Base-by-base conservation (phyloP, 2,113 vertebrate species). In the Microcebus jonahi region DNA sequence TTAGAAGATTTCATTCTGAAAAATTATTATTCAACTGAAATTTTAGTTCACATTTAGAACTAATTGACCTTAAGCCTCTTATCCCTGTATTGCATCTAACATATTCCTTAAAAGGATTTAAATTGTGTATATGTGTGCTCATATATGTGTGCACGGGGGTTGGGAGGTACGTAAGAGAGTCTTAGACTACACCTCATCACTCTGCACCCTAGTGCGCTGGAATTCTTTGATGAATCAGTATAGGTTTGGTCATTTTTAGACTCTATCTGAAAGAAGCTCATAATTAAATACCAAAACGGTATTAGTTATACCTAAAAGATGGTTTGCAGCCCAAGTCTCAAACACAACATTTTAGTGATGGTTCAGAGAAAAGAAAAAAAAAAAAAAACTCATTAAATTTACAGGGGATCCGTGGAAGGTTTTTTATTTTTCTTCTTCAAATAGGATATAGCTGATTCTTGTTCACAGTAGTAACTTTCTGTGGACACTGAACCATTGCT, bases 1-100 rank as follows among this genome's bases (percentile, higher is more conserved):
- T 97, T 95, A 96, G 90, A 92, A 95, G 88, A 94, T 89, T 65
- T 50, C 61, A 76, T 79, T n/a, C 45, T 80, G 91, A 97, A 90
- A 63, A 21, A 81, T 63, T 31, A 45, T 82, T 94, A 84, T 71
- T 91, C 53, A 59, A 96, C 50, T 80, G 76, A 97, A 97, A 98
- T 83, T 80, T 71, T 36, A 82, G 63, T 57, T 97, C 83, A 81
- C 8, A n/a, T 17, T 91, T 96, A 88, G 31, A 83, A 95, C 50
- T 92, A 10, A 34, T 55, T 79, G 4, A 34, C 3, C 15, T 17
- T 92, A 65, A 90, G 80, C 63, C 15, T 45, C 39, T 81, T 91
- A 53, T 68, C 18, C 14, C 63, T 59, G 53, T 55, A 55, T 55
- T 55, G 53, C 57, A 67, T n/a, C 27, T 92, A n/a, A 77, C 12